Base-by-base conservation (phyloP, 2,797 vertebrate species). In the Notolepis coatsorum region DNA sequence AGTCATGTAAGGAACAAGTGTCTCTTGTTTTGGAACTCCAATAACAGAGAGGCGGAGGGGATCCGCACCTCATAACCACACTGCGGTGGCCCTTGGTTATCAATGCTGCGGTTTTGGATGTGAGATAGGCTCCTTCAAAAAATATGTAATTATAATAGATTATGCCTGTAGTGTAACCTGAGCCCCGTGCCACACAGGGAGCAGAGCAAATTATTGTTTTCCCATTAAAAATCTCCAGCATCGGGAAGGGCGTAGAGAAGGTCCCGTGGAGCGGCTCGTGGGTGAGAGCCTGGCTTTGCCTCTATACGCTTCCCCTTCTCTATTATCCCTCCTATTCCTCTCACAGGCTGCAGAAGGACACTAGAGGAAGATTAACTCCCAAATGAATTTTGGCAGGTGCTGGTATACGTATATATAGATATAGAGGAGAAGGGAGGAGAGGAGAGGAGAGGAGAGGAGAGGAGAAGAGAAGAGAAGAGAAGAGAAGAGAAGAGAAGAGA, bases 341-440 rank as follows among this genome's bases (percentile, higher is more conserved):
- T 47, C 46, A 47, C 58, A 28, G 9, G 35, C 5, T 35, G 75
- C 30, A 53, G 49, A 47, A 57, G 2, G 51, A 18, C 64, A 71
- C 73, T 56, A 43, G 48, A 70, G 39, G 61, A 15, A 54, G 75
- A 80, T 86, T 82, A 73, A 68, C 65, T 75, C 50, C 4, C 23
- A 31, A 67, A 76, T 54, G 52, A 24, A 80, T 67, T 79, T 61
- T 76, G 61, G 45, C 37, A 42, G 27, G 3, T 18, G 25, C 28
- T 10, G 21, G 20, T n/a, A n/a, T n/a, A n/a, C n/a, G n/a, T n/a
- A n/a, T n/a, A n/a, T n/a, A n/a, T n/a, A 25, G 56, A 57, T 49
- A 35, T 71, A 59, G 73, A 18, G 27, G 3, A 55, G 35, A 8
- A 15, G 37, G 27, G 8, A 35, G 50, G 64, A 25, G 28, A 68